Percentiles rank a stretch among this genome's conserved stretches.
Evolutionary conservation across 2,888 invertebrate genomes (phyloP).

Genomic region (Nymphalis urticae): DNA sequence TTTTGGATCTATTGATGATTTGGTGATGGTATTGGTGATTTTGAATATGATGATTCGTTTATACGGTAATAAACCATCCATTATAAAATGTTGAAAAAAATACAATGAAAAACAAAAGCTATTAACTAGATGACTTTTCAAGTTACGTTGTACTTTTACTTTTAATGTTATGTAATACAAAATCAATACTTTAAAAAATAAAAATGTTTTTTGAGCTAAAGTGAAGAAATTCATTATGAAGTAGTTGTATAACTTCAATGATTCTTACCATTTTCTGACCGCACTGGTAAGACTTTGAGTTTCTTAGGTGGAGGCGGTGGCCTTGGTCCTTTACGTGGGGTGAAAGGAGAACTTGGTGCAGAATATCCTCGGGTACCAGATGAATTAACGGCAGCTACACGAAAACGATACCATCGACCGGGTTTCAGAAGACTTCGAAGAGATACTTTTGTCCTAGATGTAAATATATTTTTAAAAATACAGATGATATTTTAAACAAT

Average conservation of each 20-base stretch:
- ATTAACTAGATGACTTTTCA: background rate
- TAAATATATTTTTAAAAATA: too few relatives aligned
- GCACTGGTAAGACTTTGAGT: conserved; percentile 79
- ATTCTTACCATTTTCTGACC: conserved; percentile 61
- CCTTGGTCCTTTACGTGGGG: conserved; percentile 80
- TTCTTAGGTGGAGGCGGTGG: conserved; percentile 84
- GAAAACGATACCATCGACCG: conserved; percentile 89
- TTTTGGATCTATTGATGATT: background rate
- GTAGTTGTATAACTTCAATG: background rate
- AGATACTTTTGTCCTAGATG: conserved; percentile 72
- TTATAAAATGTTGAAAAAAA: background rate
- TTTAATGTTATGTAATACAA: background rate
- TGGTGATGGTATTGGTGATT: too few relatives aligned
- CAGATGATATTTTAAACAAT: background rate
- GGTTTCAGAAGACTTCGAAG: conserved; percentile 82
- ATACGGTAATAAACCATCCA: background rate
- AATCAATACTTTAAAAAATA: too few relatives aligned
- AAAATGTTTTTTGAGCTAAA: too few relatives aligned
- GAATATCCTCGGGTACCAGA: conserved; percentile 88
- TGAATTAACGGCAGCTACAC: conserved; percentile 88
- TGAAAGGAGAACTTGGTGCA: conserved; percentile 81
- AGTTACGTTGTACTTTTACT: background rate
- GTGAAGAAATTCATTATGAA: too few relatives aligned
- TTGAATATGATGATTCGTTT: background rate
- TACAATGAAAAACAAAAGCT: background rate